Evolutionary conservation across 2,888 invertebrate species (phyloP).

Genomic region (Eueremaeus valkanovi): DNA sequence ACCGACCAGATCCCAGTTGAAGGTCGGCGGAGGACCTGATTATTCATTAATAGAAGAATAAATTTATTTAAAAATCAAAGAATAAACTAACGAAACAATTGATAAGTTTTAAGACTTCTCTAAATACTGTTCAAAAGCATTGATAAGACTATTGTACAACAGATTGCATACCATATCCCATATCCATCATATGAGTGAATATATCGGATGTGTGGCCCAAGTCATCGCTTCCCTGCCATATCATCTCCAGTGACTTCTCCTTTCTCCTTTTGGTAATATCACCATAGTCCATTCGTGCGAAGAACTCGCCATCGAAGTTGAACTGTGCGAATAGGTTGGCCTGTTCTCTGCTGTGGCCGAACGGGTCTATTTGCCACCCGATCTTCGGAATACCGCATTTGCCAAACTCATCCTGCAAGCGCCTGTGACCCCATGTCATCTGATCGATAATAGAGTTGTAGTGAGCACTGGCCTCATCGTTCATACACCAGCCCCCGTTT

Average conservation of each 20-base stretch:
- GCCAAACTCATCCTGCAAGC: constrained; percentile 49
- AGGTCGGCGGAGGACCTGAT: background rate
- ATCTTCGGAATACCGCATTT: constrained; percentile 54
- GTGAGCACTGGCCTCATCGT: constrained; percentile 58
- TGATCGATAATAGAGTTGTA: constrained; percentile 59
- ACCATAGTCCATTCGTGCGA: constrained; percentile 80
- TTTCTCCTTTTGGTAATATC: constrained; percentile 65
- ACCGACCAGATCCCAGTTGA: background rate
- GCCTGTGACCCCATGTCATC: constrained; percentile 55
- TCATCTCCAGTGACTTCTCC: constrained; percentile 68
- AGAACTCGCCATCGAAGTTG: constrained; percentile 82
- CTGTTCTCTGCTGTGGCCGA: constrained; percentile 81
- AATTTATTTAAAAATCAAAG: no score
- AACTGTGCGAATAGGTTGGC: constrained; percentile 66
- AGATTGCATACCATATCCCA: background rate
- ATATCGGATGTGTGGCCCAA: constrained; percentile 48
- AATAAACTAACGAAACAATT: background rate
- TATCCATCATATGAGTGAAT: background rate
- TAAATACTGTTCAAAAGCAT: background rate
- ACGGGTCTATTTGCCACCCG: constrained; percentile 69
- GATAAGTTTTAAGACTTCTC: background rate
- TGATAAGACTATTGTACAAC: background rate
- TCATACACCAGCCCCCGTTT: constrained; percentile 51
- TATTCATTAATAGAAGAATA: no score
- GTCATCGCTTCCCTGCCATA: constrained; percentile 70